Evolutionary conservation across 2,797 vertebrate species (phyloP).

Genomic region (Sternotherus odoratus): DNA sequence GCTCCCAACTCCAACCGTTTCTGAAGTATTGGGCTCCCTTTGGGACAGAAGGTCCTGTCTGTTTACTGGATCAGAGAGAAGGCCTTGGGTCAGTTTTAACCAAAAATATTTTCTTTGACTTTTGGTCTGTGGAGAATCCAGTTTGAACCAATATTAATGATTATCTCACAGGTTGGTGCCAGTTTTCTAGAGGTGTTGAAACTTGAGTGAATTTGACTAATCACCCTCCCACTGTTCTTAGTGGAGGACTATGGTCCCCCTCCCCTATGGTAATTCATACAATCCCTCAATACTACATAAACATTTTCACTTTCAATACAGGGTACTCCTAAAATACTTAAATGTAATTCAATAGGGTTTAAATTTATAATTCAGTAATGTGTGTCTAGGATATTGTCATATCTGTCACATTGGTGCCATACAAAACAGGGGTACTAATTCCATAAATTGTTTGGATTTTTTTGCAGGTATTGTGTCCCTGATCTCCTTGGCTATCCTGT

Average conservation of each 20-base stretch:
- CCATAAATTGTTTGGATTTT: neutral
- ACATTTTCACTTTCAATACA: neutral
- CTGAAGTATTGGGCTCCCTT: neutral
- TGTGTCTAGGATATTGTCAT: neutral
- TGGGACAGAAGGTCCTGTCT: neutral
- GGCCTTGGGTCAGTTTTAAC: neutral
- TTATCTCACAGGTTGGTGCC: neutral
- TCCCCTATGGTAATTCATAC: neutral
- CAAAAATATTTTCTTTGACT: neutral
- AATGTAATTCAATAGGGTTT: neutral
- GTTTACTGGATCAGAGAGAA: neutral
- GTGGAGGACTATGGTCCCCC: neutral
- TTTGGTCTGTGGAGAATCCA: neutral
- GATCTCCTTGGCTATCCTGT: constrained; percentile 90
- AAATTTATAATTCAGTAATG: neutral
- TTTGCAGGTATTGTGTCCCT: constrained; percentile 89
- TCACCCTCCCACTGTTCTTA: neutral
- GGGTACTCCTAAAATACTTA: neutral
- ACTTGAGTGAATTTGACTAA: neutral
- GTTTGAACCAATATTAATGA: neutral
- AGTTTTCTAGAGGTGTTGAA: neutral
- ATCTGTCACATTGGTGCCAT: neutral
- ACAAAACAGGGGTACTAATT: neutral
- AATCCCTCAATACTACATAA: neutral
- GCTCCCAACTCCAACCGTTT: neutral